Evolutionary conservation across 2,113 vertebrate species (phyloP).

Genomic region (Aegotheles bennettii): DNA sequence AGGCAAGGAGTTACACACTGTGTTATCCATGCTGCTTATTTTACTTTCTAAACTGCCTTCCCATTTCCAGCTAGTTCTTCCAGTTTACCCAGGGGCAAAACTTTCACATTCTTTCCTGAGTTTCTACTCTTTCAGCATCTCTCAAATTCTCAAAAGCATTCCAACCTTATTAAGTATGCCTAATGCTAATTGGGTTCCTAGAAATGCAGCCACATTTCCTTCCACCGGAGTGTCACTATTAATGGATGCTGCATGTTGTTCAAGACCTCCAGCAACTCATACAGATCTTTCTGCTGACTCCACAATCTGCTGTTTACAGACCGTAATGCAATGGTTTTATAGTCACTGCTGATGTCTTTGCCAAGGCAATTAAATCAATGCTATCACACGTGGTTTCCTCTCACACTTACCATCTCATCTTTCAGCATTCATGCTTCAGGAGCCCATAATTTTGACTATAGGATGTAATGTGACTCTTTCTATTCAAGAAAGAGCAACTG

Average conservation of each 20-base stretch:
- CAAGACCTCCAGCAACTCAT: not conserved
- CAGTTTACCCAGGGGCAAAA: not conserved
- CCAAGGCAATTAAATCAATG: not conserved
- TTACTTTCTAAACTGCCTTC: not conserved
- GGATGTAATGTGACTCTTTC: not conserved
- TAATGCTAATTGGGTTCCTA: not conserved
- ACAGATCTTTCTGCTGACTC: not conserved
- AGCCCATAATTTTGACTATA: not conserved
- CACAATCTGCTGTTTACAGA: not conserved
- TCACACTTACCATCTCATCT: not conserved
- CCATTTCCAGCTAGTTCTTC: not conserved
- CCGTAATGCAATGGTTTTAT: not conserved
- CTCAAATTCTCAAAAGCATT: not conserved
- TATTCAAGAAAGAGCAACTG: not conserved
- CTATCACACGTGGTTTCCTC: not conserved
- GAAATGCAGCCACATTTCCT: not conserved
- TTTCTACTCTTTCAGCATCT: not conserved
- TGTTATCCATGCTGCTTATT: not conserved
- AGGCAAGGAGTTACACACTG: not conserved
- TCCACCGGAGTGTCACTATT: not conserved
- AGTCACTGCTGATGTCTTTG: not conserved
- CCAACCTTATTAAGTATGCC: not conserved
- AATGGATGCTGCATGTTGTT: not conserved
- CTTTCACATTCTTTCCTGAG: not conserved
- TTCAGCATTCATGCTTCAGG: not conserved